A percentile compares a stretch with the other conserved stretches of the same genome.
phyloP scores from a whole-genome alignment of 2,888 invertebrate genomes.

The Gonocerus acuteangulatus region DNA sequence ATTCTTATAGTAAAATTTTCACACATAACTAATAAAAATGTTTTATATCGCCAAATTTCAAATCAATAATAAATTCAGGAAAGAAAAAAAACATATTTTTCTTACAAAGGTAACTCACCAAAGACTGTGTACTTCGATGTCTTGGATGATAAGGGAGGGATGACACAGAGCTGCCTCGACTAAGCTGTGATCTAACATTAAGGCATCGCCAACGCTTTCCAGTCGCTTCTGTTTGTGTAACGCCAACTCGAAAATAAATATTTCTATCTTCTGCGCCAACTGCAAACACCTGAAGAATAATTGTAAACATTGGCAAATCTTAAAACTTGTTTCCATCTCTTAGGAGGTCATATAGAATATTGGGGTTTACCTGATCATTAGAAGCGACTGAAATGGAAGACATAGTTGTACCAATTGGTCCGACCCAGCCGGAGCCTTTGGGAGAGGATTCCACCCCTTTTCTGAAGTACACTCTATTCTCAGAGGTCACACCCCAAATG shows the following conservation, averaged over 20 bases:
- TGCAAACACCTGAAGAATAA: constrained; percentile 56
- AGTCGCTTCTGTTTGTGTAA: constrained; percentile 64
- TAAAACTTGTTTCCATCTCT: too few relatives aligned
- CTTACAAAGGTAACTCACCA: too few relatives aligned
- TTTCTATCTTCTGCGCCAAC: constrained; percentile 69
- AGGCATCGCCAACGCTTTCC: constrained; percentile 81
- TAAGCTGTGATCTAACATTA: constrained; percentile 72
- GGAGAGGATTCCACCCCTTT: constrained; percentile 57
- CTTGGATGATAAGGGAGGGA: constrained; percentile 17
- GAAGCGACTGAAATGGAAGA: constrained; percentile 72
- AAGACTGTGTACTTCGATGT: constrained; percentile 33
- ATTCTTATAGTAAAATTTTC: too few relatives aligned
- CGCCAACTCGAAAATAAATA: constrained; percentile 71
- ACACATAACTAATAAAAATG: too few relatives aligned
- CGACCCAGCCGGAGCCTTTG: constrained; percentile 77
- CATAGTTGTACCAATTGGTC: constrained; percentile 80
- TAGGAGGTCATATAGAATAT: too few relatives aligned
- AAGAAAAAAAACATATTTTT: too few relatives aligned
- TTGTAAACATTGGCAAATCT: background rate
- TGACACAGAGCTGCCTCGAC: constrained; percentile 51
- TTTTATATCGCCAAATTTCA: too few relatives aligned
- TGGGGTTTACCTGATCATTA: constrained; percentile 68
- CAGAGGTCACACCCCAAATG: constrained; percentile 69
- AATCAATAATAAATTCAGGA: too few relatives aligned
- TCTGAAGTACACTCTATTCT: constrained; percentile 80